Evolutionary conservation across 2,888 invertebrate genomes (phyloP), one percentile per base, ranked within the genome.

Genomic region (Laothoe populi): DNA sequence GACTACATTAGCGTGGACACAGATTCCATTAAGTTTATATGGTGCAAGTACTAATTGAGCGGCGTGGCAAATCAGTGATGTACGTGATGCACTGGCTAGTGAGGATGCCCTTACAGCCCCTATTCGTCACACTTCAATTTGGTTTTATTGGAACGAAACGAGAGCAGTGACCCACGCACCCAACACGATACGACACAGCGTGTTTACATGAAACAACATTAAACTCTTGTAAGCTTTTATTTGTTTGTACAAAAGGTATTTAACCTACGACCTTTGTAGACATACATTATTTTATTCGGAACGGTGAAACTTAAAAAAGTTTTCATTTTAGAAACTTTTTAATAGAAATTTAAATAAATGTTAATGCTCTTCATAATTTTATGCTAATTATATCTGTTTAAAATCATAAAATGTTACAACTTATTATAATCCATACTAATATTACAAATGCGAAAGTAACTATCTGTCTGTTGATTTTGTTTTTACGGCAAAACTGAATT

Each of bases 1-100:
- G 72, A 69, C 72, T 75, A 76, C 75, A 75, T 77, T 72, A 78
- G 71, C 73, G 73, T 68, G 70, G 71, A 73, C 73, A 73, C 77
- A 73, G 76, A 76, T 81, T 74, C 73, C 75, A 80, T 77, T 81
- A 74, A 74, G 77, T 77, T 70, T 77, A 74, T 71, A 77, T 78
- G 79, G 82, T 78, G 74, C 74, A 71, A 66, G 64, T 72, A 72
- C 75, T 90, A 90, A 91, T 90, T 90, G 90, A 86, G 79, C 81
- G 74, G 80, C 84, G 86, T 84, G 77, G 79, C 75, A 79, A 88
- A 92, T 91, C 78, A 78, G 73, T 88, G 88, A 91, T 86, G 80
- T 76, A 91, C 87, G 86, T 80, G 79, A 73, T 76, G 71, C 72
- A 68, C 72, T 75, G 74, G 70, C 66, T 71, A 70, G 63, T 70